These are phyloP conservation scores for Netelia virgata DNA, from an alignment of 2,888 invertebrate species.

Conservation along the genomic window DNA sequence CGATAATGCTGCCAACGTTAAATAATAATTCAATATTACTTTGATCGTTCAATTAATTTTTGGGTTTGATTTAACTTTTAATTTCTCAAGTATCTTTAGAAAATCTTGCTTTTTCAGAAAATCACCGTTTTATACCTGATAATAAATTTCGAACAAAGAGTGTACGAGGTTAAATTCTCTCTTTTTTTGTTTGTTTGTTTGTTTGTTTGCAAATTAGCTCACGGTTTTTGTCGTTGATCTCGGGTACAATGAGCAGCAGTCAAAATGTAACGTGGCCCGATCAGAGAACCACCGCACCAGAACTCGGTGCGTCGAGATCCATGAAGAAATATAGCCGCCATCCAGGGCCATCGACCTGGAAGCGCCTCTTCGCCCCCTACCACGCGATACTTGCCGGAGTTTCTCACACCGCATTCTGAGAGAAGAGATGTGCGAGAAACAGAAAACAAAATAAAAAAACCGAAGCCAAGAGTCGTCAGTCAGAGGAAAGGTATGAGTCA, in stretches of 20 bases:
- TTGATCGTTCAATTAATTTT: too few relatives aligned
- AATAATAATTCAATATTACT: too few relatives aligned
- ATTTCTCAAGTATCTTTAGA: too few relatives aligned
- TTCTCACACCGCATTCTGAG: constrained; percentile 93
- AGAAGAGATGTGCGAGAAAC: constrained; percentile 35
- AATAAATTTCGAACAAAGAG: too few relatives aligned
- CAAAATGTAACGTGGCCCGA: constrained; percentile 92
- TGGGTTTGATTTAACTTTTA: too few relatives aligned
- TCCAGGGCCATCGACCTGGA: constrained; percentile 97
- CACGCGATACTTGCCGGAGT: constrained; percentile 93
- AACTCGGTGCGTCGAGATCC: constrained; percentile 94
- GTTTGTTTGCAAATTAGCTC: too few relatives aligned
- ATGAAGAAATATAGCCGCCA: constrained; percentile 97
- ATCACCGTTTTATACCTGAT: too few relatives aligned
- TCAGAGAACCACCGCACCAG: constrained; percentile 97
- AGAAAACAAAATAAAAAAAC: constrained; percentile 10
- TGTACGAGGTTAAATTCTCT: not conserved
- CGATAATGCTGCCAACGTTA: too few relatives aligned
- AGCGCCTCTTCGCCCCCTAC: constrained; percentile 95
- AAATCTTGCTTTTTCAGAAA: too few relatives aligned
- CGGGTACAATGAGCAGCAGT: constrained; percentile 98
- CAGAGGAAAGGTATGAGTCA: constrained; percentile 24
- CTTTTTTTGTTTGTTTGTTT: too few relatives aligned
- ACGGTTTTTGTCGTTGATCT: constrained; percentile 95
- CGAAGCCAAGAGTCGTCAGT: constrained; percentile 35